Conservation (phyloP, 2,888 invertebrate genomes). For the Drosophila emarginata region DNA sequence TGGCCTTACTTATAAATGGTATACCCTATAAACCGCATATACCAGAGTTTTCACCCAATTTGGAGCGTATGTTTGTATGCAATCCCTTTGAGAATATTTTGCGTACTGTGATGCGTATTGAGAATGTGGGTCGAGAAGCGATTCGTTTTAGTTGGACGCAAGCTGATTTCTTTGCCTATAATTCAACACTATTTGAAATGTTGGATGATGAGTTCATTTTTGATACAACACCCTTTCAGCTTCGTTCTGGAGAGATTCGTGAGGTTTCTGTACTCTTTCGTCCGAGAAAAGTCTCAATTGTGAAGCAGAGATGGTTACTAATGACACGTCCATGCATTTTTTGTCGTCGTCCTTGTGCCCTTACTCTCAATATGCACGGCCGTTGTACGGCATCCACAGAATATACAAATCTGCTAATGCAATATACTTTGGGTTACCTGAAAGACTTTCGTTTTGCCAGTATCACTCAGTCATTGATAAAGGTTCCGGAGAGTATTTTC, state of each 20-base stretch:
- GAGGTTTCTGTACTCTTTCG: conserved; percentile 63
- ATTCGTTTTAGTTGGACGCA: conserved; percentile 61
- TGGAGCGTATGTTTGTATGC: conserved; percentile 61
- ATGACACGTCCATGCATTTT: conserved; percentile 60
- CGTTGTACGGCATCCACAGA: conserved; percentile 59
- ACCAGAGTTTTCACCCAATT: conserved; percentile 49
- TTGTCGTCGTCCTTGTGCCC: conserved; percentile 43
- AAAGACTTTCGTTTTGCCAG: neutral
- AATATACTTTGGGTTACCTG: neutral
- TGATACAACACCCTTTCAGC: conserved; percentile 58
- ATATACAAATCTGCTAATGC: conserved; percentile 50
- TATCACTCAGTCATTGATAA: neutral
- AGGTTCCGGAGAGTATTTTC: neutral
- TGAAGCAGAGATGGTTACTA: conserved; percentile 72
- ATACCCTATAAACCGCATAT: conserved; percentile 27
- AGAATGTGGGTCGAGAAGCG: conserved; percentile 59
- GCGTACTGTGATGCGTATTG: conserved; percentile 64
- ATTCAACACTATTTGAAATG: conserved; percentile 42
- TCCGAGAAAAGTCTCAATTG: conserved; percentile 62
- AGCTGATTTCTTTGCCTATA: conserved; percentile 57
- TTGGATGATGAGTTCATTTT: conserved; percentile 64
- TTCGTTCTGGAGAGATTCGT: conserved; percentile 50
- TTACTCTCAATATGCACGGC: conserved; percentile 64
- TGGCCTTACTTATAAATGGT: conserved; percentile 52
- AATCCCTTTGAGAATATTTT: conserved; percentile 60